Evolutionary conservation across 2,888 invertebrate species (phyloP).

Genomic region (Horisme vitalbata): DNA sequence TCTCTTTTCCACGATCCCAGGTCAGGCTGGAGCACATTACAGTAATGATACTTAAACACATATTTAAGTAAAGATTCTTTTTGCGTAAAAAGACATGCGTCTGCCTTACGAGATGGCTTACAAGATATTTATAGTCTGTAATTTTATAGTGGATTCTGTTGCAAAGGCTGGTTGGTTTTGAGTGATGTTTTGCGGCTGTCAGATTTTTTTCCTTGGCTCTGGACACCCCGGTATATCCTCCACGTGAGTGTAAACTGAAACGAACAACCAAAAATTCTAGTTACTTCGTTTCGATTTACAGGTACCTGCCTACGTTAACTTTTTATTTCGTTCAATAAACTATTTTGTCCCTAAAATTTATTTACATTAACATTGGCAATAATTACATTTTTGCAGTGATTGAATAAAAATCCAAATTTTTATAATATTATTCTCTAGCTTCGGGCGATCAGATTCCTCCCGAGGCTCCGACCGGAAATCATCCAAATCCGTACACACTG

Average conservation of each 20-base stretch:
- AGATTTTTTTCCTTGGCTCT: conserved; percentile 4
- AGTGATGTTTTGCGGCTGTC: conserved; percentile 11
- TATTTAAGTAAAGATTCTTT: conserved; percentile 79
- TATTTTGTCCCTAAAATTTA: too few species aligned
- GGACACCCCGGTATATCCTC: conserved; percentile 65
- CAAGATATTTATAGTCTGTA: conserved; percentile 29
- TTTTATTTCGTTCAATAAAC: too few species aligned
- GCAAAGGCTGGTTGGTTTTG: conserved; percentile 12
- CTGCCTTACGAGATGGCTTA: conserved; percentile 40
- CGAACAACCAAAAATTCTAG: conserved; percentile 11
- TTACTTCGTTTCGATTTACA: not conserved
- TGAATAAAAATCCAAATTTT: too few species aligned
- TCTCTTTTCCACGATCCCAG: conserved; percentile 61
- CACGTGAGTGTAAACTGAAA: conserved; percentile 65
- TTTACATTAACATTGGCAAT: too few species aligned
- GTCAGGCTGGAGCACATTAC: conserved; percentile 75
- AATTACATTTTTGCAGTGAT: too few species aligned
- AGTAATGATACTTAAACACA: conserved; percentile 82
- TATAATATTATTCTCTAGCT: too few species aligned
- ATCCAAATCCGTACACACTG: too few species aligned
- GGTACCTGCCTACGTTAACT: too few species aligned
- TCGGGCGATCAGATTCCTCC: too few species aligned
- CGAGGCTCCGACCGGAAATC: too few species aligned
- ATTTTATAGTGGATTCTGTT: conserved; percentile 24
- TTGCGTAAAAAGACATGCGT: conserved; percentile 66